phyloP scores from a whole-genome alignment of 64 coral and sea anemone genomes.

The Platygyra sinensis region DNA sequence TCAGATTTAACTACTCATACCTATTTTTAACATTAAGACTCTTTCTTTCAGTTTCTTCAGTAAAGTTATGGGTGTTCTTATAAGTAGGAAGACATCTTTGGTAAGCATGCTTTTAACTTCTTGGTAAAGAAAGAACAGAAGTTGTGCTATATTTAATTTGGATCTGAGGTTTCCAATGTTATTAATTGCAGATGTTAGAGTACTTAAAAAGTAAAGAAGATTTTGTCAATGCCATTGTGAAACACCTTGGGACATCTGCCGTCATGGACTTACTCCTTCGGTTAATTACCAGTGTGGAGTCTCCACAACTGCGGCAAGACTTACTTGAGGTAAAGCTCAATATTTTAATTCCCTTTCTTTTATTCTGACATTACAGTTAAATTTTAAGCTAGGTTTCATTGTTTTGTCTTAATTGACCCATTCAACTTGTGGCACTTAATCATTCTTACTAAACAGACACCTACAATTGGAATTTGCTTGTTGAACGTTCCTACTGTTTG shows the following conservation, averaged over 20 bases:
- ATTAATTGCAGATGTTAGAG: conserved; percentile 84
- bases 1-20: not conserved
- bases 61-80: conserved; percentile 90
- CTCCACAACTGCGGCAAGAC: conserved; percentile 85
- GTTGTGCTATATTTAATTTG: too few relatives aligned
- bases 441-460: not conserved
- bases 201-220: conserved; percentile 97
- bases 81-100: conserved; percentile 87
- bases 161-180: not conserved
- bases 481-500: too few relatives aligned
- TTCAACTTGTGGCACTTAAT: not conserved
- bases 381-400: too few relatives aligned
- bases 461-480: too few relatives aligned
- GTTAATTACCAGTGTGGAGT: conserved; percentile 93
- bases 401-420: too few relatives aligned
- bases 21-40: not conserved
- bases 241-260: conserved; percentile 96
- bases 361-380: not conserved
- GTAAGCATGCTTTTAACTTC: conserved; percentile 43
- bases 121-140: not conserved
- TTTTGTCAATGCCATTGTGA: conserved; percentile 84
- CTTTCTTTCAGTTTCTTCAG: conserved; percentile 84
- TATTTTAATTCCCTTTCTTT: not conserved
- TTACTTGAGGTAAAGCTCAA: conserved; percentile 72
- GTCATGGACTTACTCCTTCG: conserved; percentile 96